Evolutionary conservation across 1,140 invertebrate genomes (phyloP).

Genomic region (Penaeus vannamei): DNA sequence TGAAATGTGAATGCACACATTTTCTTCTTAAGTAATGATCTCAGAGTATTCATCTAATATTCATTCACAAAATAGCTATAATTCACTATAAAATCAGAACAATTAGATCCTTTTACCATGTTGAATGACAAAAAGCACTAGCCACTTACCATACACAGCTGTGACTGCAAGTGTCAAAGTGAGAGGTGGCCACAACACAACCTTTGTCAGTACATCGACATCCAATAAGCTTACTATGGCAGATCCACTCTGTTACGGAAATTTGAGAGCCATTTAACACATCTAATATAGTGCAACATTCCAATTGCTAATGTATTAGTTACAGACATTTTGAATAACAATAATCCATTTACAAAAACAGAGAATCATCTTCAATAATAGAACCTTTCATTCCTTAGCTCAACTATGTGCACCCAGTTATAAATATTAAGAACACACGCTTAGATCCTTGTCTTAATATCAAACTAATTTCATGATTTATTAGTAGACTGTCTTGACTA

Average conservation of each 20-base stretch:
- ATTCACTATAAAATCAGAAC: neutral
- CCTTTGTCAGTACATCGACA: conserved; percentile 44
- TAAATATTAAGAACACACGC: neutral
- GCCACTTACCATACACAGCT: conserved; percentile 49
- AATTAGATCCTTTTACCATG: neutral
- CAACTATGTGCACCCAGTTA: conserved; percentile 1
- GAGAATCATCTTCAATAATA: neutral
- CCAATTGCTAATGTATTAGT: neutral
- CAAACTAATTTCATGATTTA: no score
- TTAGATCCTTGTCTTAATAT: neutral
- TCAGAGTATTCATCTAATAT: neutral
- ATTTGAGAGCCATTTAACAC: neutral
- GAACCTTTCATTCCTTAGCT: neutral
- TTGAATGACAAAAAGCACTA: neutral
- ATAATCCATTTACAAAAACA: no score
- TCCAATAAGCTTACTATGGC: conserved; percentile 51
- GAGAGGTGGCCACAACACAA: conserved; percentile 61
- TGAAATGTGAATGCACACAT: neutral
- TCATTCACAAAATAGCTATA: neutral
- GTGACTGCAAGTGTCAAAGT: conserved; percentile 64
- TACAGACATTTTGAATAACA: no score
- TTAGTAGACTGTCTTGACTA: no score
- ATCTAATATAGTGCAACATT: conserved; percentile 12
- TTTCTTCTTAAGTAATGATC: neutral
- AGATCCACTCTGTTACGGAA: conserved; percentile 49